A percentile compares a stretch with the other conserved stretches of the same genome.
Evolutionary conservation across 2,113 vertebrate genomes (phyloP).

Genomic region (Dasyornis broadbenti): DNA sequence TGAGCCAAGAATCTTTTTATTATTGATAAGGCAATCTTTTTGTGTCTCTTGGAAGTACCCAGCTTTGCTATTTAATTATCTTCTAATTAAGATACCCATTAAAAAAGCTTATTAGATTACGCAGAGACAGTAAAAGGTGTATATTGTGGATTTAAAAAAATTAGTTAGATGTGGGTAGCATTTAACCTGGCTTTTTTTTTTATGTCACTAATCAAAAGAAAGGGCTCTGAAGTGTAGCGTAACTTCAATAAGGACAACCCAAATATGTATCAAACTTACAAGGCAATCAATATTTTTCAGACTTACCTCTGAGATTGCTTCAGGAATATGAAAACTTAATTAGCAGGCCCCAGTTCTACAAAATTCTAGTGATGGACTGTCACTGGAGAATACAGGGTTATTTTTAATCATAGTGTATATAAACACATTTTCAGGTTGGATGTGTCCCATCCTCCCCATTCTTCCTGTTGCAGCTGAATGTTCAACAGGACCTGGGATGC

Average conservation of each 20-base stretch:
- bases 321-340: neutral
- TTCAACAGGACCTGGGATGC: neutral
- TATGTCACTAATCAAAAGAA: neutral
- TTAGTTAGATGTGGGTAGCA: neutral
- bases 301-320: neutral
- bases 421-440: neutral
- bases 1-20: neutral
- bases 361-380: neutral
- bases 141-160: neutral
- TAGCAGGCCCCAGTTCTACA: neutral
- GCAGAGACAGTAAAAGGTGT: neutral
- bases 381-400: neutral
- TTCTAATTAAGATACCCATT: slow-evolving; percentile 55
- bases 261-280: neutral
- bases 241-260: neutral
- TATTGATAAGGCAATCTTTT: slow-evolving; percentile 31
- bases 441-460: neutral
- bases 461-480: neutral
- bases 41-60: slow-evolving; percentile 5
- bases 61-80: slow-evolving; percentile 58
- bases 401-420: neutral
- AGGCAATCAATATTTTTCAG: neutral
- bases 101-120: slow-evolving; percentile 37
- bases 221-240: neutral
- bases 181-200: neutral